Conservation (phyloP, 2,113 vertebrate genomes). For the Phyllostomus hastatus region DNA sequence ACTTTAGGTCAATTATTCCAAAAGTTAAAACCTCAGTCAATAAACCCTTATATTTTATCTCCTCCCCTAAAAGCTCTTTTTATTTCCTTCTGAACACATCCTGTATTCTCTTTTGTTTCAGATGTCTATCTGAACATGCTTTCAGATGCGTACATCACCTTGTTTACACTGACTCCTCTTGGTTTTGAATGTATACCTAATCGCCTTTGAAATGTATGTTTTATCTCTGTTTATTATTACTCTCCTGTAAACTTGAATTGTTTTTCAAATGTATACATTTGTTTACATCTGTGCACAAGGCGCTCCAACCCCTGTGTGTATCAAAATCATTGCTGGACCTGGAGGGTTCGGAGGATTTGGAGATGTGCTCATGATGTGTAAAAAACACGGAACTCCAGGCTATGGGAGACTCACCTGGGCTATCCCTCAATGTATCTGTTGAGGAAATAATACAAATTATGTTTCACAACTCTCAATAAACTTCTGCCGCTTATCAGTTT, state of each 20-base stretch:
- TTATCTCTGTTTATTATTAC: constrained; percentile 17
- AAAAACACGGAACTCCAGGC: background rate
- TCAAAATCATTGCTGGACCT: background rate
- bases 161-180: background rate
- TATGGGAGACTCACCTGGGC: background rate
- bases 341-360: background rate
- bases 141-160: background rate
- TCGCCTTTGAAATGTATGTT: constrained; percentile 7
- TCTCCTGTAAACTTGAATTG: constrained; percentile 20
- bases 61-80: background rate
- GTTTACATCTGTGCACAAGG: background rate
- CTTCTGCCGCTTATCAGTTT: background rate
- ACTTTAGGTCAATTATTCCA: background rate
- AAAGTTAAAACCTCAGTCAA: background rate
- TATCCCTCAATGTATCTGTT: background rate
- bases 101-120: background rate
- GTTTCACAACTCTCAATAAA: background rate
- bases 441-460: background rate
- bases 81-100: background rate
- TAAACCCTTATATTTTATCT: background rate
- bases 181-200: background rate
- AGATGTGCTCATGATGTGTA: background rate
- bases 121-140: background rate
- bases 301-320: background rate
- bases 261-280: constrained; percentile 23